Base-by-base conservation (phyloP, 2,113 vertebrate species). In the Vidua macroura region DNA sequence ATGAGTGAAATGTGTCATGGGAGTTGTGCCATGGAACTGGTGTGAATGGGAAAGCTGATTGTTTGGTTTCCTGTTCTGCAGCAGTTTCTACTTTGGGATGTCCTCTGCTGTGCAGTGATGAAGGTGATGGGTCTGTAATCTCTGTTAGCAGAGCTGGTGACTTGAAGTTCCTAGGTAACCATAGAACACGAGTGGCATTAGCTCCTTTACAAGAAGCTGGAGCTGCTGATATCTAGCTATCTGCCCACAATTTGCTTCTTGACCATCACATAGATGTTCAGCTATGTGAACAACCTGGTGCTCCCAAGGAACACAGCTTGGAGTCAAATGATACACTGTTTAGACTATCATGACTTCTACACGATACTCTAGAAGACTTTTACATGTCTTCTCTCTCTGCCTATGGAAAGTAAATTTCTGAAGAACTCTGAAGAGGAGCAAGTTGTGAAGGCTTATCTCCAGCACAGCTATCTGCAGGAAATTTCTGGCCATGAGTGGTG, bases 231-330 rank as follows among this genome's bases (percentile, higher is more conserved):
- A 33, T 0, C 0, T 44, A 17, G 39, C 18, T 5, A 0, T 76
- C 67, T 66, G 46, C 55, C 43, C 76, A 15, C 2, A 9, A 1
- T 90, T 80, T 76, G 16, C 4, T 80, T 23, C 19, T 66, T 2
- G 2, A 13, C 37, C 48, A 10, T 39, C 0, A 0, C 35, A 9
- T 17, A 68, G 39, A 6, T 73, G 24, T 83, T 90, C 31, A 68
- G 28, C 24, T 2, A 1, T 1, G 0, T 37, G 31, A 68, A 19
- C 2, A 9, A 27, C 23, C 11, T 63, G 27, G 13, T 64, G 48
- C 30, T 86, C 46, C 27, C 46, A 23, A 43, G 27, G 44, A 33
- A 39, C 6, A 1, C 21, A 56, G 1, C 23, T 49, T 51, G 13
- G 35, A 43, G 13, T 49, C 14, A 25, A 68, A 10, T 24, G 17